These are phyloP conservation scores for Genyomyrus donnyi DNA, from an alignment of 2,113 vertebrate genomes.

Conservation along the genomic window DNA sequence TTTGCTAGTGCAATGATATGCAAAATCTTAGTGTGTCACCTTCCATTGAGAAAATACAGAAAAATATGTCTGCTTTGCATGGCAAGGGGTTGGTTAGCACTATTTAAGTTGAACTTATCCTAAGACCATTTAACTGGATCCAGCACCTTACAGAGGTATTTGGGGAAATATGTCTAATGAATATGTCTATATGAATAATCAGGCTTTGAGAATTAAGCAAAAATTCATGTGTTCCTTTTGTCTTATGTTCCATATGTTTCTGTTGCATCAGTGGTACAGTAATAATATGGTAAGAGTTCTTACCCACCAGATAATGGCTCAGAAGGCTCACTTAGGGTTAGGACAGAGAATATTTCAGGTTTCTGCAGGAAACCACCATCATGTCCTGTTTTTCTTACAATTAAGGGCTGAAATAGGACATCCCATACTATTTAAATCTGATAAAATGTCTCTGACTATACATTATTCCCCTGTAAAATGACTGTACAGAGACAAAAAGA, in stretches of 20 bases:
- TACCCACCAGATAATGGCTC: neutral
- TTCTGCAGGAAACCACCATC: neutral
- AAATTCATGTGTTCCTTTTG: neutral
- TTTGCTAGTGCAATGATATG: neutral
- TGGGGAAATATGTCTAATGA: neutral
- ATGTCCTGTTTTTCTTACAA: neutral
- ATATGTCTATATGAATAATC: neutral
- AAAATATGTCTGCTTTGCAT: neutral
- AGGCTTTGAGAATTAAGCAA: neutral
- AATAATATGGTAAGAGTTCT: neutral
- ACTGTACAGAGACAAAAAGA: neutral
- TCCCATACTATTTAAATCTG: neutral
- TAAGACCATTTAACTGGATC: neutral
- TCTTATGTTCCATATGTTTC: neutral
- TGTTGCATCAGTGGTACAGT: neutral
- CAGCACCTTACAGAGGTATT: neutral
- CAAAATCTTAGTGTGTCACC: neutral
- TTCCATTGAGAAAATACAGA: neutral
- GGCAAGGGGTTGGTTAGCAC: neutral
- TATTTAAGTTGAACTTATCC: neutral
- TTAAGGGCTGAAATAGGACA: neutral
- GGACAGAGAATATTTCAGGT: neutral
- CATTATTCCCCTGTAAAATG: neutral
- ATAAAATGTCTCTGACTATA: neutral
- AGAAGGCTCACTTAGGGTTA: neutral